These are phyloP conservation scores for Accipiter fasciatus DNA, from an alignment of 2,797 vertebrate species.

Conservation along the genomic window DNA sequence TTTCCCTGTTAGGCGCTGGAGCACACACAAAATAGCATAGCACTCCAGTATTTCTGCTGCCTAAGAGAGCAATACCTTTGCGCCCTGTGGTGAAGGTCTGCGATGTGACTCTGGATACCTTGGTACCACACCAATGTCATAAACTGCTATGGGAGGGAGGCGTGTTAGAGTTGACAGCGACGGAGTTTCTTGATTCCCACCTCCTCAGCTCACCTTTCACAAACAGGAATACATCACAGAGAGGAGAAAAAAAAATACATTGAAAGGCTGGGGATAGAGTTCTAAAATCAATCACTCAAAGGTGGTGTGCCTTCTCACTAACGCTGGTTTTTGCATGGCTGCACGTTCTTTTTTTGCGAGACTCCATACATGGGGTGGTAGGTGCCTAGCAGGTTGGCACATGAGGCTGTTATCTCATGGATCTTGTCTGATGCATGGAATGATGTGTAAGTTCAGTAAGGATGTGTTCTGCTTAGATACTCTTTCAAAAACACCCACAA, in stretches of 20 bases:
- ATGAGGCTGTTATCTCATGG: neutral
- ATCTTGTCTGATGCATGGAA: neutral
- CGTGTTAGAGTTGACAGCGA: neutral
- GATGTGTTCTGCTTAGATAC: neutral
- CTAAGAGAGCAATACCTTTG: neutral
- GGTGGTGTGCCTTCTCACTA: neutral
- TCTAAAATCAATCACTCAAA: neutral
- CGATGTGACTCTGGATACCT: neutral
- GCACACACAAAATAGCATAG: neutral
- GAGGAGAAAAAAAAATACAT: neutral
- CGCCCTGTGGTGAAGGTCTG: neutral
- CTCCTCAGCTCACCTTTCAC: neutral
- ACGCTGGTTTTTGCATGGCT: neutral
- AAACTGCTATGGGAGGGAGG: neutral
- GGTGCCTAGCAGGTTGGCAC: neutral
- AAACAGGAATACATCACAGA: neutral
- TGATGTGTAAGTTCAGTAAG: neutral
- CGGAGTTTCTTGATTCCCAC: neutral
- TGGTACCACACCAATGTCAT: neutral
- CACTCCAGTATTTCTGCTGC: neutral
- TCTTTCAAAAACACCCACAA: neutral
- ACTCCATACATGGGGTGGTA: rapidly evolving
- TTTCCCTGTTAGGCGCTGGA: neutral
- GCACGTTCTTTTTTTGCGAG: neutral
- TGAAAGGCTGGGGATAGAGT: neutral